Evolutionary conservation across 2,113 vertebrate species (phyloP), one percentile per base, ranked within the genome.

Genomic region (Tachysurus vachellii): DNA sequence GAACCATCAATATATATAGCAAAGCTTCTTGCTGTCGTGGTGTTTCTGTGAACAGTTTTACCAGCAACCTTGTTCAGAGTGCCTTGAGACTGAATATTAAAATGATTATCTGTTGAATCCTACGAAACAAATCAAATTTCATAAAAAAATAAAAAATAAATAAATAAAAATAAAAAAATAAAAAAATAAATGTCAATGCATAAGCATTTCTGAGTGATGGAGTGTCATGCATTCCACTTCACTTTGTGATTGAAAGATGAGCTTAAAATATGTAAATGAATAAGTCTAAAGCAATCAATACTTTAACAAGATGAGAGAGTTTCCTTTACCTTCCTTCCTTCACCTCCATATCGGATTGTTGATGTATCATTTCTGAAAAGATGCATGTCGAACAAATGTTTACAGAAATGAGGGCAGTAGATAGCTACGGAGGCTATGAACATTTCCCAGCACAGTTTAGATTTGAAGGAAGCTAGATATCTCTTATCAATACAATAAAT

Each of bases 401-500:
- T 31, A 16, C 13, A 68, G 28, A 66, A 28, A 66, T n/a, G 11
- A 66, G 4, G 0, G 9, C 62, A 28, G 64, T 31, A 28, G n/a
- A 66, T 12, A 14, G 66, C 14, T 14, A 31, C 66, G 31, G 14
- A n/a, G 66, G 66, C 28, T 16, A 31, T 68, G 28, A 68, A 68
- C 31, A 68, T 31, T 68, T 31, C 66, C 28, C 66, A 31, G 31
- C 28, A 36, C n/a, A 53, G 10, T 53, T 53, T 77, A n/a, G 12
- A 26, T 50, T 77, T 77, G 19, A 53, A 53, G 11, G 10, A 5
- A 50, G 42, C 44, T 12, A 47, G 26, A 77, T 50, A 26, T 77
- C 23, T 36, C 23, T 77, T 54, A 68, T 68, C 66, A 36, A 31
- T 77, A 26, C 75, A 77, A 83, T 83, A 68, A 50, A 44, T 36